Conservation (phyloP, 2,888 invertebrate species). For the Mimachlamys varia region DNA sequence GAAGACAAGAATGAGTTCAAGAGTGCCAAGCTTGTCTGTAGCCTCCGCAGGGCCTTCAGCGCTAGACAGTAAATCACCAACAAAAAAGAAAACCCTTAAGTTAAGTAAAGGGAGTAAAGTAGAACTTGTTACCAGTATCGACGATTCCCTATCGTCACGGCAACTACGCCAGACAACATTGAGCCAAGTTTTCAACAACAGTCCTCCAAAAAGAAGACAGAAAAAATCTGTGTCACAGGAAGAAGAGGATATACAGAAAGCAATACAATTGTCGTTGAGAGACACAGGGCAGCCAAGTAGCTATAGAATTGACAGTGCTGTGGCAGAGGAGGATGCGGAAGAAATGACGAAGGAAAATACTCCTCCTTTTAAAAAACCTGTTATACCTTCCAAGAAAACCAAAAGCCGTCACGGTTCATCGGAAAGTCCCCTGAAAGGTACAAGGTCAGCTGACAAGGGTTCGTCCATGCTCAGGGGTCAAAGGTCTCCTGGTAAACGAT, state of each 20-base stretch:
- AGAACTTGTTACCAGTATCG: not conserved
- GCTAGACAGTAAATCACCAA: not conserved
- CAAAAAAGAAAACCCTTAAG: not conserved
- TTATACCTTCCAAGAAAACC: constrained; percentile 42
- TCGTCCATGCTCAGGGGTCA: not conserved
- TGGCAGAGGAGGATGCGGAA: not conserved
- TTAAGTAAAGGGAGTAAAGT: constrained; percentile 13
- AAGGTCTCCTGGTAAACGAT: not conserved
- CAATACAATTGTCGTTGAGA: constrained; percentile 56
- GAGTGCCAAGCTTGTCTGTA: not conserved
- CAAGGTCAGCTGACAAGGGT: not conserved
- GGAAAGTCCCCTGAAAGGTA: constrained; percentile 36
- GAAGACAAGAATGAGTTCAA: not conserved
- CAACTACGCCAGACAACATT: constrained; percentile 61
- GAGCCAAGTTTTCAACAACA: constrained; percentile 60
- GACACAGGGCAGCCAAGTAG: constrained; percentile 40
- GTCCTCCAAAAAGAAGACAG: constrained; percentile 37
- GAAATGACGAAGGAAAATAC: constrained; percentile 48
- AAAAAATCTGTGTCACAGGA: constrained; percentile 41
- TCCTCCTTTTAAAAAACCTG: constrained; percentile 52
- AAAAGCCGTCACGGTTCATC: not conserved
- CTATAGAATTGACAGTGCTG: constrained; percentile 30
- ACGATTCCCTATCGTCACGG: constrained; percentile 10
- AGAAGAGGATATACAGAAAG: constrained; percentile 53
- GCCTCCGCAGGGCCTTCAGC: too few species aligned